These are phyloP conservation scores for Melanotaenia parkinsoni DNA, from an alignment of 2,797 vertebrate genomes.

Conservation along the genomic window DNA sequence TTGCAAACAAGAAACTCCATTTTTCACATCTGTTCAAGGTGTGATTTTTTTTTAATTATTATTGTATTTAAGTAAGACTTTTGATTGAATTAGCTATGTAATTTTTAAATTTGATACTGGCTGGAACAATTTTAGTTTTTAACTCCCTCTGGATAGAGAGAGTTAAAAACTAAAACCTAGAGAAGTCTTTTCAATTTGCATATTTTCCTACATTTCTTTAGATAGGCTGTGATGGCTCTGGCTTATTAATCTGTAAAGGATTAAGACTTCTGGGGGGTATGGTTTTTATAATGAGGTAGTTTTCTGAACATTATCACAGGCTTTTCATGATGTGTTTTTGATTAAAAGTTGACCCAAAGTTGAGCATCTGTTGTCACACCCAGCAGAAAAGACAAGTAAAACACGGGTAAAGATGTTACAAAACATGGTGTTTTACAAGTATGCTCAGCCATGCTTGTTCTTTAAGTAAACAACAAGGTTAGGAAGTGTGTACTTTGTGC, in stretches of 20 bases:
- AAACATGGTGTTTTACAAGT: background rate
- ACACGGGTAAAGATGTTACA: background rate
- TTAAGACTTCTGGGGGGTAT: background rate
- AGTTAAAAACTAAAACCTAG: no score
- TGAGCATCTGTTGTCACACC: background rate
- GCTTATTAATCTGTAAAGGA: conserved; percentile 4
- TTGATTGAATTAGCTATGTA: conserved; percentile 19
- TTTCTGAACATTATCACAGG: background rate
- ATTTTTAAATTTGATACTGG: conserved; percentile 26
- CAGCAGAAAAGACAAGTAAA: background rate
- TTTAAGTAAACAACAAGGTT: background rate
- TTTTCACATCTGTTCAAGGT: conserved; percentile 2
- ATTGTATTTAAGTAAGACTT: conserved; percentile 9
- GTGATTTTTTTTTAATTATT: background rate
- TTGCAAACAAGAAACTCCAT: background rate
- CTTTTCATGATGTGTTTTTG: background rate
- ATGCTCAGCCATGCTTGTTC: background rate
- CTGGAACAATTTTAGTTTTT: conserved; percentile 11
- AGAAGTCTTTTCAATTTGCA: conserved; percentile 1
- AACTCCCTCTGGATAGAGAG: background rate
- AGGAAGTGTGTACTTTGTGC: background rate
- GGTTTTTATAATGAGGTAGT: background rate
- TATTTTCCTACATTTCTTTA: conserved; percentile 13
- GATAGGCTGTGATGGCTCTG: background rate
- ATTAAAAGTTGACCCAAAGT: background rate